These are phyloP conservation scores for Istiophorus platypterus DNA, from an alignment of 2,113 vertebrate species.

Conservation along the genomic window DNA sequence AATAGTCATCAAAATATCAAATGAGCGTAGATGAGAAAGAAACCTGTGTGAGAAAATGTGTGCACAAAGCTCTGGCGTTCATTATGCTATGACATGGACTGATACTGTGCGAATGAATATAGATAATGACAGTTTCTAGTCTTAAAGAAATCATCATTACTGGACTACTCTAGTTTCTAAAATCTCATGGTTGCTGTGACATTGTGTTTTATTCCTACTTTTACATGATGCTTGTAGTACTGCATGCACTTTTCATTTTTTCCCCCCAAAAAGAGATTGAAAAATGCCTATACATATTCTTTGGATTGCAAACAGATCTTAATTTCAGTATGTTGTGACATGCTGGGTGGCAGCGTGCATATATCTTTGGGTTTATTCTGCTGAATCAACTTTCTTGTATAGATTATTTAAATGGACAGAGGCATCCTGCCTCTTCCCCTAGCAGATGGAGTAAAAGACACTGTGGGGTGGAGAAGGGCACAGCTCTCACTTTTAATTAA, in stretches of 20 bases:
- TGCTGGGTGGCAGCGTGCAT: background rate
- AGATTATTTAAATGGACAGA: conserved; percentile 40
- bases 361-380: conserved; percentile 9
- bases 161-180: background rate
- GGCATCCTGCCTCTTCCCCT: conserved; percentile 3
- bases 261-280: background rate
- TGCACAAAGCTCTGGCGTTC: background rate
- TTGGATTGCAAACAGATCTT: background rate
- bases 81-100: background rate
- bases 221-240: background rate
- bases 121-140: background rate
- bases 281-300: background rate
- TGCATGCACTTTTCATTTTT: background rate
- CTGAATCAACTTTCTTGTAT: background rate
- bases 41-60: background rate
- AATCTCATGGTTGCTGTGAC: background rate
- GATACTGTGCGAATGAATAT: background rate
- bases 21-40: background rate
- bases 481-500: conserved; percentile 63
- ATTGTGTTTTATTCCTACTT: background rate
- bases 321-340: background rate
- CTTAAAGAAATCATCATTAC: background rate
- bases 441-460: conserved; percentile 26
- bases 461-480: conserved; percentile 54
- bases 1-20: conserved; percentile 47